Percentiles rank a stretch among this genome's conserved stretches.
phyloP scores from a whole-genome alignment of 2,888 invertebrate genomes.

The Leptopilina syphax region DNA sequence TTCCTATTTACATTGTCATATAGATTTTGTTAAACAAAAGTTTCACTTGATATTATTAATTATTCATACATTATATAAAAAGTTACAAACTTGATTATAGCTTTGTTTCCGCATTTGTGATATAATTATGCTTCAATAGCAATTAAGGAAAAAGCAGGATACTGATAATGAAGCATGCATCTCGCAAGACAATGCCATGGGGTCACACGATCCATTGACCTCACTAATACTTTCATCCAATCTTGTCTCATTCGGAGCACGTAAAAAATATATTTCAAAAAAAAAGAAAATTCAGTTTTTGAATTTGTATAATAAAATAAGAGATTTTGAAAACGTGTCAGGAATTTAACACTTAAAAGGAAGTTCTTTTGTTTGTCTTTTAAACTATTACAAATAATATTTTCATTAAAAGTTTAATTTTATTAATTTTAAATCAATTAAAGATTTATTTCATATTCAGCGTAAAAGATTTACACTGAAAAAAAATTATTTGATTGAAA shows the following conservation, averaged over 20 bases:
- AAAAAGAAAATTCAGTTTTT: slow-evolving; percentile 19
- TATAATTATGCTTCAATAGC: slow-evolving; percentile 38
- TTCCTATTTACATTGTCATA: no score
- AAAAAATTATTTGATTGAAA: no score
- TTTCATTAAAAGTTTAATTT: no score
- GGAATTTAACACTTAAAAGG: not conserved
- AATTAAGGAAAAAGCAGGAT: slow-evolving; percentile 23
- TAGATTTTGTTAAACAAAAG: no score
- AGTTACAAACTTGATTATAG: not conserved
- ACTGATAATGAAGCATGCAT: slow-evolving; percentile 21
- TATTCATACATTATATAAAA: slow-evolving; percentile 8
- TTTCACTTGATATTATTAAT: not conserved
- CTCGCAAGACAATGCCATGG: slow-evolving; percentile 50
- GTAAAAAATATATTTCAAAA: slow-evolving; percentile 17
- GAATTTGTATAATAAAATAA: not conserved
- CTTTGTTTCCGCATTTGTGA: slow-evolving; percentile 14
- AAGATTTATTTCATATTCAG: no score
- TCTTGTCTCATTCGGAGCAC: slow-evolving; percentile 43
- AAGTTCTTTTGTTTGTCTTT: no score
- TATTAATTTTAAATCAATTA: no score
- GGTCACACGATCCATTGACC: slow-evolving; percentile 62
- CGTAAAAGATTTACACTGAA: no score
- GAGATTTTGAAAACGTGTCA: not conserved
- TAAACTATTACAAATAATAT: no score
- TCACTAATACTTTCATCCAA: slow-evolving; percentile 66